Evolutionary conservation across 2,888 invertebrate species (phyloP).

Genomic region (Odontocerum albicorne): DNA sequence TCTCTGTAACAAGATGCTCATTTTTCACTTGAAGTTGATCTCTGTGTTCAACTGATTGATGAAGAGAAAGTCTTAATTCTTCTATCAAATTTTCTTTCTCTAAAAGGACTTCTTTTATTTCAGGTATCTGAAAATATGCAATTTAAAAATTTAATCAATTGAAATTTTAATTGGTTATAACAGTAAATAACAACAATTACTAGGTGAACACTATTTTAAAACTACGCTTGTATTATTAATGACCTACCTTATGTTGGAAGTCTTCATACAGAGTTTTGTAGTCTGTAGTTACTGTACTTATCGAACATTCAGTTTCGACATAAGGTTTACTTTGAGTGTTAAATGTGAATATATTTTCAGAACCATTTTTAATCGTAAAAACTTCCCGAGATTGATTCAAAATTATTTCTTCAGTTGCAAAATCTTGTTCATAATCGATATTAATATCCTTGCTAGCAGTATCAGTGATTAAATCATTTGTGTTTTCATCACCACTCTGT

Average conservation of each 20-base stretch:
- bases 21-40: conserved; percentile 64
- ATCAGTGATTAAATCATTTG: background rate
- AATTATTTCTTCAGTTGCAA: conserved; percentile 45
- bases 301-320: conserved; percentile 41
- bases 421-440: conserved; percentile 37
- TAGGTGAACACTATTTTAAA: too few relatives aligned
- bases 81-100: conserved; percentile 72
- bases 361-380: conserved; percentile 31
- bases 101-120: conserved; percentile 69
- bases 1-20: conserved; percentile 61
- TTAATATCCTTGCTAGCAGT: conserved; percentile 43
- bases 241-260: conserved; percentile 65
- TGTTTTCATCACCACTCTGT: conserved; percentile 33
- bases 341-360: conserved; percentile 41
- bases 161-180: too few relatives aligned
- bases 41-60: conserved; percentile 64
- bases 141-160: too few relatives aligned
- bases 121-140: conserved; percentile 66
- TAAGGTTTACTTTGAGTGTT: conserved; percentile 19
- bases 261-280: conserved; percentile 73
- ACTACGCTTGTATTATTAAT: too few relatives aligned
- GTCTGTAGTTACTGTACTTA: conserved; percentile 66
- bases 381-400: conserved; percentile 45
- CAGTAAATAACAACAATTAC: too few relatives aligned
- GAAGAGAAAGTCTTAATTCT: conserved; percentile 69